These are phyloP conservation scores for Aythya baeri DNA, from an alignment of 2,113 vertebrate species.

Conservation along the genomic window DNA sequence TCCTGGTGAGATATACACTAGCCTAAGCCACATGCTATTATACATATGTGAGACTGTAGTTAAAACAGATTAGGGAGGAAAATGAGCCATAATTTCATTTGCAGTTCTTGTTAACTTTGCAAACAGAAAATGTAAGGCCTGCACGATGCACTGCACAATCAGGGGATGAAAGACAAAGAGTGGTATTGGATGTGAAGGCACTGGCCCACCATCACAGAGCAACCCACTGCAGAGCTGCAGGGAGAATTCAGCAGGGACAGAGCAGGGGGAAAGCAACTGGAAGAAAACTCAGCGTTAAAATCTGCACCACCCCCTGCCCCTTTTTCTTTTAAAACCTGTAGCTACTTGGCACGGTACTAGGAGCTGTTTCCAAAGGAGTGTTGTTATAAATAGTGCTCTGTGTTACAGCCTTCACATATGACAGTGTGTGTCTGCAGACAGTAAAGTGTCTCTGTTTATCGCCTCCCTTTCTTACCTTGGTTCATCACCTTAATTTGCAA, in stretches of 20 bases:
- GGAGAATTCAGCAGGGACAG: not conserved
- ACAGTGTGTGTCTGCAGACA: constrained; percentile 5
- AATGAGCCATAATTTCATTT: not conserved
- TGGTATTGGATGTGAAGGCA: accelerated
- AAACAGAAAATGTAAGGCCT: not conserved
- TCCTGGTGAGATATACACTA: not conserved
- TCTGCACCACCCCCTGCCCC: not conserved
- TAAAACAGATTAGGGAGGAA: not conserved
- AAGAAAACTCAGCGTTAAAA: not conserved
- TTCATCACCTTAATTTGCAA: constrained; percentile 45
- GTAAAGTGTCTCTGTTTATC: constrained; percentile 43
- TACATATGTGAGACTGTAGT: not conserved
- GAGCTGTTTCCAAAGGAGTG: not conserved
- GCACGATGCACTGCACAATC: not conserved
- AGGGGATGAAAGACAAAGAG: not conserved
- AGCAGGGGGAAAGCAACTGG: not conserved
- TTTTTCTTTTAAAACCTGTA: not conserved
- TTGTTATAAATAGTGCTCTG: constrained; percentile 48
- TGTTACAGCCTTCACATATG: not conserved
- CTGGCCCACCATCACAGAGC: not conserved
- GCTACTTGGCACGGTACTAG: not conserved
- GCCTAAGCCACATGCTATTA: not conserved
- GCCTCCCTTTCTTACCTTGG: constrained; percentile 9
- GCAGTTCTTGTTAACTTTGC: not conserved
- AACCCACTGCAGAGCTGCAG: not conserved